phyloP scores from a whole-genome alignment of 2,888 invertebrate genomes.

The Brachylomia viminalis region DNA sequence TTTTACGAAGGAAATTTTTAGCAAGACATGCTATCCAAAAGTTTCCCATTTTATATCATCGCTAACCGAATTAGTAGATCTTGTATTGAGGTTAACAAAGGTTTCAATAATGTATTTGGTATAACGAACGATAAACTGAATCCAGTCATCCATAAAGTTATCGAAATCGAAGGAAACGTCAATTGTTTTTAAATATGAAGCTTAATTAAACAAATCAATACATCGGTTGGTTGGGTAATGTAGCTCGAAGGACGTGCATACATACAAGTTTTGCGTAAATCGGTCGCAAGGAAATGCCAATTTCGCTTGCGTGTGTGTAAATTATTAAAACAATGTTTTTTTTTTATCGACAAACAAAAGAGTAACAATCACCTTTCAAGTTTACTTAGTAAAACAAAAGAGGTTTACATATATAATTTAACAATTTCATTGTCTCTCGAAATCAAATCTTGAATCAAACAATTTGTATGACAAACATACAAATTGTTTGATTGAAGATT shows the following conservation, averaged over 20 bases:
- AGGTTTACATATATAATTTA: slow-evolving; percentile 25
- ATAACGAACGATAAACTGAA: slow-evolving; percentile 12
- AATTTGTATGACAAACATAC: slow-evolving; percentile 2
- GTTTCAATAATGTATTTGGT: slow-evolving; percentile 3
- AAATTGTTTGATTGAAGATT: slow-evolving; percentile 30
- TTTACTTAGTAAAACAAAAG: slow-evolving; percentile 43
- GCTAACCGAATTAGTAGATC: no score
- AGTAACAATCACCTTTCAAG: slow-evolving; percentile 36
- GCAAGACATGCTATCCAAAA: not conserved
- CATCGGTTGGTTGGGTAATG: slow-evolving; percentile 70
- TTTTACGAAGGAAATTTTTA: not conserved
- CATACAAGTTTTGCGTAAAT: slow-evolving; percentile 73
- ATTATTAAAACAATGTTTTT: slow-evolving; percentile 53
- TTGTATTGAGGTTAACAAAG: not conserved
- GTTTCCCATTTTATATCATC: not conserved
- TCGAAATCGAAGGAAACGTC: slow-evolving; percentile 59
- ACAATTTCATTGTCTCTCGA: slow-evolving; percentile 24
- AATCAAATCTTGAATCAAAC: no score
- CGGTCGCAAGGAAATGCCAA: slow-evolving; percentile 72
- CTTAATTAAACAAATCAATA: slow-evolving; percentile 57
- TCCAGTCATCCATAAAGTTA: slow-evolving; percentile 48
- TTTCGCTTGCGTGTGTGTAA: slow-evolving; percentile 74
- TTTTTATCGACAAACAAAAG: slow-evolving; percentile 45
- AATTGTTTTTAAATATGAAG: slow-evolving; percentile 50
- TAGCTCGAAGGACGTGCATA: slow-evolving; percentile 71